These are phyloP conservation scores for Athalia rosae DNA, from an alignment of 2,888 invertebrate genomes.

Conservation along the genomic window DNA sequence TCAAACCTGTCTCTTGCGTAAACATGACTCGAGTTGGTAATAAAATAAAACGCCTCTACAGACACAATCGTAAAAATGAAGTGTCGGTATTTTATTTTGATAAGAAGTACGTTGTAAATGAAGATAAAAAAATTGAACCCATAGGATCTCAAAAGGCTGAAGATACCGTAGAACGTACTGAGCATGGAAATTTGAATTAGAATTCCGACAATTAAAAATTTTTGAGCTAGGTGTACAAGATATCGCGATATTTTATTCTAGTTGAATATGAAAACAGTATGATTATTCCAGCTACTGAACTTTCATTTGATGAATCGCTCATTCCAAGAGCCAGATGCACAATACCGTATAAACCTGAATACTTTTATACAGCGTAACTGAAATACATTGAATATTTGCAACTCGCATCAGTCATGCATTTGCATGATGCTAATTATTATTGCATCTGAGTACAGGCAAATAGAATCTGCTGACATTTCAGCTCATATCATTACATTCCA, in stretches of 20 bases:
- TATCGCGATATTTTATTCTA: constrained; percentile 1
- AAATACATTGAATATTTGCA: constrained; percentile 12
- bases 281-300: not conserved
- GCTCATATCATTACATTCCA: not conserved
- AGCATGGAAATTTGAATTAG: not conserved
- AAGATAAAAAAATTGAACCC: too few relatives aligned
- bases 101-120: too few relatives aligned
- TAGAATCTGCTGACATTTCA: not conserved
- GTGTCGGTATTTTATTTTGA: too few relatives aligned
- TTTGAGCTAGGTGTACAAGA: not conserved
- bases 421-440: not conserved
- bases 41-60: too few relatives aligned
- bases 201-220: not conserved
- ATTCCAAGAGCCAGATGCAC: constrained; percentile 72
- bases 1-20: too few relatives aligned
- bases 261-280: constrained; percentile 1
- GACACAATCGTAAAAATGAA: too few relatives aligned
- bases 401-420: constrained; percentile 5
- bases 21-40: too few relatives aligned
- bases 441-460: not conserved
- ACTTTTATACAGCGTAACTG: constrained; percentile 44
- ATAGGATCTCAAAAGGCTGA: too few relatives aligned
- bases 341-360: constrained; percentile 65
- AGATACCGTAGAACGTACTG: too few relatives aligned
- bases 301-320: constrained; percentile 44